Conservation (phyloP, 2,797 vertebrate genomes). For the Halcyon badia region DNA sequence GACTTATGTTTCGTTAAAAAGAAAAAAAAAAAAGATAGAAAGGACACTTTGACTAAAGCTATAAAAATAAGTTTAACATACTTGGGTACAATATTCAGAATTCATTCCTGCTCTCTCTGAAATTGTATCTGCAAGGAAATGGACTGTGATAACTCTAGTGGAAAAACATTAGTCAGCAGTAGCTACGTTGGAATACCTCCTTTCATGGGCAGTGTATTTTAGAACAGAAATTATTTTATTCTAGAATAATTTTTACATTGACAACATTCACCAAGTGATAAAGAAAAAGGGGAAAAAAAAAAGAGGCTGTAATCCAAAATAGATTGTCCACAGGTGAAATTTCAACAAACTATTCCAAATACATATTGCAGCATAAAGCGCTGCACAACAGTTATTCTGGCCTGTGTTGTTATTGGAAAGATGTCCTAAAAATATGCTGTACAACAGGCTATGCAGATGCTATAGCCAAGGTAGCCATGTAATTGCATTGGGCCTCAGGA, state of each 20-base stretch:
- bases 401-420: background rate
- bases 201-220: background rate
- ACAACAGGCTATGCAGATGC: background rate
- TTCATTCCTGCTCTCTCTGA: fast-evolving
- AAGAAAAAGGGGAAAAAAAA: background rate
- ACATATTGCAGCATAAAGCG: background rate
- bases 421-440: background rate
- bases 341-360: background rate
- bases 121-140: background rate
- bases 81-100: background rate
- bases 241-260: background rate
- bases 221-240: background rate
- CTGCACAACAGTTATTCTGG: background rate
- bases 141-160: background rate
- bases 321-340: background rate
- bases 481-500: background rate
- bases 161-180: background rate
- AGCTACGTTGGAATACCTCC: background rate
- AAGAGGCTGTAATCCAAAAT: background rate
- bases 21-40: background rate
- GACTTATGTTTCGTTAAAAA: background rate
- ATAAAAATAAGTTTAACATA: background rate
- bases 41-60: background rate
- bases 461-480: background rate
- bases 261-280: background rate